These are phyloP conservation scores for Panthera tigris DNA, from an alignment of 2,113 vertebrate genomes.

Conservation along the genomic window DNA sequence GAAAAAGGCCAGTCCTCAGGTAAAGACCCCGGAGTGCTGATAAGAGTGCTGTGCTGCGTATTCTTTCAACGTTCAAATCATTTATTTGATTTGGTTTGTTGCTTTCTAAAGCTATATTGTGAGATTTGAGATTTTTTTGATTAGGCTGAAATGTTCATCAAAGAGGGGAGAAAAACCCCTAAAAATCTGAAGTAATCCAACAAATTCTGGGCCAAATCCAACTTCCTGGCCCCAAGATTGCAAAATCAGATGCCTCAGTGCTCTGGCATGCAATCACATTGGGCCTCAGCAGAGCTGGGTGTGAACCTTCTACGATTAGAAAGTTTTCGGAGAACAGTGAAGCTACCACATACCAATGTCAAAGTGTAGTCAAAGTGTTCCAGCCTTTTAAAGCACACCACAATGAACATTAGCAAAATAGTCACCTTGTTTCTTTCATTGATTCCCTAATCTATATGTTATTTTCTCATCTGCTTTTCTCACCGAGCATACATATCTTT, in stretches of 20 bases:
- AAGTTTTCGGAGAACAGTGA: not conserved
- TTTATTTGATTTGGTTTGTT: constrained; percentile 8
- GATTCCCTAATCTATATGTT: not conserved
- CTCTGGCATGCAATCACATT: not conserved
- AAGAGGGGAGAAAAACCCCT: constrained; percentile 63
- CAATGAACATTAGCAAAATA: not conserved
- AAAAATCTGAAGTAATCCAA: constrained; percentile 75
- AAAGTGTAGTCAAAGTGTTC: not conserved
- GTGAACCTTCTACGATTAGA: not conserved
- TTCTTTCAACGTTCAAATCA: not conserved
- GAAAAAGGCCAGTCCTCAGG: not conserved
- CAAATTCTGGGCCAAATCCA: constrained; percentile 56
- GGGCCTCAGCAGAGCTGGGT: not conserved
- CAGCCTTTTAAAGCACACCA: not conserved
- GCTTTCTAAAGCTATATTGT: not conserved
- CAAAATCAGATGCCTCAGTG: constrained; percentile 48
- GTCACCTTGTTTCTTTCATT: not conserved
- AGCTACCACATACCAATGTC: not conserved
- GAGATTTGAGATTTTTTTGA: constrained; percentile 43
- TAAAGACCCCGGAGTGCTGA: not conserved
- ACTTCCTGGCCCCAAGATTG: constrained; percentile 17
- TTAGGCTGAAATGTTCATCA: constrained; percentile 52
- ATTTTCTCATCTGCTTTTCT: not conserved
- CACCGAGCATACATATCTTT: not conserved
- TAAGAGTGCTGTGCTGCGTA: not conserved